Evolutionary conservation across 1,140 invertebrate species (phyloP), one percentile per base, ranked within the genome.

Genomic region (Cylas formicarius): DNA sequence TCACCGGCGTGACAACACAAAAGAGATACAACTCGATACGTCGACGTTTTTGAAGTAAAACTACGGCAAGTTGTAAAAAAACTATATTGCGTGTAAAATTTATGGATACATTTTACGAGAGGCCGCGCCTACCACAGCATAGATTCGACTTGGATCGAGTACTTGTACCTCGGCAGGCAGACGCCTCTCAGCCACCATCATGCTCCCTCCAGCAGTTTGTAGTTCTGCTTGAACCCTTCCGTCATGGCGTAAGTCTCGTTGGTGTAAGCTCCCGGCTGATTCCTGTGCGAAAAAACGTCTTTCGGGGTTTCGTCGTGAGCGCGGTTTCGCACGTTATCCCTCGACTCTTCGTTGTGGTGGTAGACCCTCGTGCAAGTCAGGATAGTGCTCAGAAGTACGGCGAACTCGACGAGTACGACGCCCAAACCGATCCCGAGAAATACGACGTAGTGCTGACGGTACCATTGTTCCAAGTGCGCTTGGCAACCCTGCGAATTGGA

Each of bases 391-490:
- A 86, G 63, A 5, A 86, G 64, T 0, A 82, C 76, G 24, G 71
- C 72, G 27, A 86, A 74, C 67, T 86, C 82, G 19, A 84, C 70
- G 7, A 84, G 53, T 3, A 82, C 76, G 8, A 83, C 60, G 0
- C 76, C 63, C 17, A 86, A 66, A 4, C 82, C 74, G 18, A 78
- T 72, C 2, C 72, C 66, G 22, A 89, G 67, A 45, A 89, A 77
- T 27, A 84, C 69, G 8, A 84, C 62, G 23, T 83, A 84, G 55
- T 89, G 84, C 22, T 82, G 72, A 29, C 82, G 73, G 43, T 84
- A 81, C 84, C 86, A 90, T 40, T 73, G 70, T 64, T 88, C 82
- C 17, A 90, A 66, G 61, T 75, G 73, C 13, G 68, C 67, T 3
- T 83, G 58, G 50, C 86, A 89, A 10, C 85, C 81, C 77, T 86